phyloP scores from a whole-genome alignment of 2,797 vertebrate species.

The Ctenopoma multispine region DNA sequence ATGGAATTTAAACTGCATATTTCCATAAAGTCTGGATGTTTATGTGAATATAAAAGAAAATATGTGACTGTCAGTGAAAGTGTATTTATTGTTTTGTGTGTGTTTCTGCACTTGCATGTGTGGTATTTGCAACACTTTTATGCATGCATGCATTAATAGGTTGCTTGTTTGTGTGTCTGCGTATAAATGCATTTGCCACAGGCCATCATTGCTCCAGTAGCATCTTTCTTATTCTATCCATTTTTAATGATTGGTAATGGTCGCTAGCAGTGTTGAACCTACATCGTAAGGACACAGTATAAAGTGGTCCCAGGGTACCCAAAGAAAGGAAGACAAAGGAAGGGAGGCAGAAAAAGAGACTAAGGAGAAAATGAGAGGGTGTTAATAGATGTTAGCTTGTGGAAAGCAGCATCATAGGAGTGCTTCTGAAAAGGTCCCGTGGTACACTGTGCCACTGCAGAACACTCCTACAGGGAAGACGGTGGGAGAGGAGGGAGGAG shows the following conservation, averaged over 20 bases:
- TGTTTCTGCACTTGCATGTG: not conserved
- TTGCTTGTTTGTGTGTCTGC: conserved; percentile 27
- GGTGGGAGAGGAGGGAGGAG: conserved; percentile 43
- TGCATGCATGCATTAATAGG: conserved; percentile 27
- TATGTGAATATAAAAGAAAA: conserved; percentile 25
- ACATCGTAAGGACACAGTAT: conserved; percentile 47
- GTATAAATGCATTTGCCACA: conserved; percentile 69
- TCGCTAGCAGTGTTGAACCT: conserved; percentile 72
- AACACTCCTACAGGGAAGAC: conserved; percentile 43
- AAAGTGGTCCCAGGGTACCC: conserved; percentile 44
- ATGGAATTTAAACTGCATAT: conserved; percentile 46
- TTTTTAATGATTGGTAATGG: conserved; percentile 82
- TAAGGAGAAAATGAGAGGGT: conserved; percentile 31
- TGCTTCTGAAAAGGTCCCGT: conserved; percentile 51
- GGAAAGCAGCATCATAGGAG: conserved; percentile 51
- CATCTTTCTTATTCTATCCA: conserved; percentile 74
- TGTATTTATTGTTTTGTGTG: not conserved
- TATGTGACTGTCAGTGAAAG: not conserved
- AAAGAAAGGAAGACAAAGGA: conserved; percentile 31
- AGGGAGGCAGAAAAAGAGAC: conserved; percentile 20
- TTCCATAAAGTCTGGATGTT: conserved; percentile 33
- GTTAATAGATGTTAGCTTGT: conserved; percentile 70
- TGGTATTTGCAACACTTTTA: conserved; percentile 23
- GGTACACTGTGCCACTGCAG: conserved; percentile 55
- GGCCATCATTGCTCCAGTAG: conserved; percentile 69